phyloP scores from a whole-genome alignment of 2,888 invertebrate genomes.

The Sclerodermus sp. region DNA sequence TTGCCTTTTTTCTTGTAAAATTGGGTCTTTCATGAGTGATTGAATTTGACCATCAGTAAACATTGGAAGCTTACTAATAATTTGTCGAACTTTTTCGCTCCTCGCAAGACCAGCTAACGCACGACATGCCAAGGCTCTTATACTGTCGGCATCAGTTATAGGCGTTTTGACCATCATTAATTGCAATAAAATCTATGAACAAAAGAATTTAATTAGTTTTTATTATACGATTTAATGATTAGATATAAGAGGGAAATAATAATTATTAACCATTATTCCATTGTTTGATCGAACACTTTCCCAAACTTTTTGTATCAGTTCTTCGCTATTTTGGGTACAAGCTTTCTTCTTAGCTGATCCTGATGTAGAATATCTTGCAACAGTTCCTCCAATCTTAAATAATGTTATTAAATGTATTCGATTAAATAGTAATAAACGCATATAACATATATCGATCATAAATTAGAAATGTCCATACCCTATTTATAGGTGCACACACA shows the following conservation, averaged over 20 bases:
- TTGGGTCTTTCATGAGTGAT: slow-evolving; percentile 92
- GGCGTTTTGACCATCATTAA: slow-evolving; percentile 91
- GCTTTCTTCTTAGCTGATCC: slow-evolving; percentile 66
- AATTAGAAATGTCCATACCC: no score
- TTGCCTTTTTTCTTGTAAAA: slow-evolving; percentile 92
- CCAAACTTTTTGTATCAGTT: slow-evolving; percentile 91
- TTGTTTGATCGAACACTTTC: slow-evolving; percentile 91
- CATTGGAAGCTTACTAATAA: slow-evolving; percentile 91
- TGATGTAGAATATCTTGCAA: slow-evolving; percentile 59
- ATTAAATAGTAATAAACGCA: not conserved
- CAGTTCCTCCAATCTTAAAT: slow-evolving; percentile 60
- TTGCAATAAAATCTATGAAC: slow-evolving; percentile 73
- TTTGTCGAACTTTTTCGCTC: slow-evolving; percentile 91
- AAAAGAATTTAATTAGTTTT: slow-evolving; percentile 7
- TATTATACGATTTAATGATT: no score
- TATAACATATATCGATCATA: no score
- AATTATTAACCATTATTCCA: slow-evolving; percentile 87
- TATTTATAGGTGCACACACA: slow-evolving; percentile 86
- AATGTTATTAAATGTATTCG: not conserved
- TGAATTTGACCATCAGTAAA: slow-evolving; percentile 93
- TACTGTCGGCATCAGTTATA: slow-evolving; percentile 94
- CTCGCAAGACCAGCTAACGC: slow-evolving; percentile 91
- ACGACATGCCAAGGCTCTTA: slow-evolving; percentile 90
- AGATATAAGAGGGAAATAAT: no score
- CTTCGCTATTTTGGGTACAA: slow-evolving; percentile 72